Evolutionary conservation across 2,113 vertebrate genomes (phyloP).

Genomic region (Phodopus roborovskii): DNA sequence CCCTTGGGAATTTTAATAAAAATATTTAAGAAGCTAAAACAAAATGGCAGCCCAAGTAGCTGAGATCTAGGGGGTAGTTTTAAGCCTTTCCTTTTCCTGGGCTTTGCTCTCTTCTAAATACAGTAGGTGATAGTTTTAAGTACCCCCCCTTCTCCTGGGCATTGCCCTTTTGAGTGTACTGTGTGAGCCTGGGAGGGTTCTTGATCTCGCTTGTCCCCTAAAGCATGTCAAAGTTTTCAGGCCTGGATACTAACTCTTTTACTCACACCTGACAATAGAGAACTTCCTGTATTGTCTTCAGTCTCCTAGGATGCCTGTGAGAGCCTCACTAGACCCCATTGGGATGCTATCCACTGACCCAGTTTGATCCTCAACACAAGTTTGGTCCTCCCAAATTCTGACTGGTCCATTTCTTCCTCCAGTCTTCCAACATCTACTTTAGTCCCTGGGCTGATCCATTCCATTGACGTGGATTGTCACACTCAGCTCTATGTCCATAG

Average conservation of each 20-base stretch:
- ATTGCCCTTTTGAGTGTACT: not conserved
- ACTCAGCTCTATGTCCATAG: not conserved
- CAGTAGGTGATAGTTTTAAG: not conserved
- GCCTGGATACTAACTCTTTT: not conserved
- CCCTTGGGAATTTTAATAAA: slow-evolving; percentile 52
- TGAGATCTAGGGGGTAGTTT: not conserved
- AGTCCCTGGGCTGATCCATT: not conserved
- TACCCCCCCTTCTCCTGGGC: not conserved
- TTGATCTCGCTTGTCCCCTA: not conserved
- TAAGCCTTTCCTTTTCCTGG: not conserved
- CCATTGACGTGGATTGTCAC: fast-evolving
- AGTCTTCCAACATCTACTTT: not conserved
- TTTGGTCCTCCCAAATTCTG: not conserved
- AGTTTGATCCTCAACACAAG: not conserved
- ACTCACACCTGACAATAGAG: not conserved
- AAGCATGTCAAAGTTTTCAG: not conserved
- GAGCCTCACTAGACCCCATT: not conserved
- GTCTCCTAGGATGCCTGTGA: not conserved
- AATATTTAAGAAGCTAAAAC: slow-evolving; percentile 49
- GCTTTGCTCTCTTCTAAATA: not conserved
- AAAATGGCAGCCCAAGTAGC: slow-evolving; percentile 6
- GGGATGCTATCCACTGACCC: not conserved
- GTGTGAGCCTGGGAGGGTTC: not conserved
- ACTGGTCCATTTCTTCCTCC: not conserved
- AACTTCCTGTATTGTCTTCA: not conserved